Evolutionary conservation across 2,797 vertebrate genomes (phyloP), one percentile per base, ranked within the genome.

Genomic region (Holocentrus rufus): DNA sequence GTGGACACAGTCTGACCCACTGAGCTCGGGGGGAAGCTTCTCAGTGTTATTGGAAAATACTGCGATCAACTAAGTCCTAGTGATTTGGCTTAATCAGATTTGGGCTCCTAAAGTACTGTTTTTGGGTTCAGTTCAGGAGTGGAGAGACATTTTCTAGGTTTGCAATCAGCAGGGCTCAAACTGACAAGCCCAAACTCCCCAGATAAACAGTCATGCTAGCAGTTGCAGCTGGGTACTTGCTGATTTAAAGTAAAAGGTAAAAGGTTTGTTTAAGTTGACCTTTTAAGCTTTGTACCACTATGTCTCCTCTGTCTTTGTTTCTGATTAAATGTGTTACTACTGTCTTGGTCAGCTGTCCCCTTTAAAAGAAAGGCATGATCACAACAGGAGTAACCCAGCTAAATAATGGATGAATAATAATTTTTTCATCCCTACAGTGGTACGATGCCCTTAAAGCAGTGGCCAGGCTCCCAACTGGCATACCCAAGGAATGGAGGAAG

Each of bases 371-470:
- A 36, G 11, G 10, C 44, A 5, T 27, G 31, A 65, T 10, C 14
- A 67, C 20, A 54, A 55, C 46, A n/a, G 15, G 39, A 31, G 4
- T 53, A 53, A 27, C 52, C 34, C 46, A 17, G 22, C 23, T 67
- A 27, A 65, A 59, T 64, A 5, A 49, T 57, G 0, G 0, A 6
- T 61, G 5, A 58, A 23, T 56, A 31, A 36, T 62, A 50, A 15
- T 0, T 62, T 64, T 63, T 70, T 36, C 15, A 36, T 44, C 34
- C 34, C 57, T 59, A 5, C 86, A 99, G 98, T 99, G 98, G 98
- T 96, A 98, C 1, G 97, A 99, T 85, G 96, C 98, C 0, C 96
- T 99, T 49, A 99, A 99, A 91, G 94, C 98, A 0, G 98, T 99
- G 85, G 98, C 96, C 31, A 92, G 97, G 20, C 93, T 99, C n/a